Evolutionary conservation across 35 echinoderm and acorn worm species (phyloP).

Genomic region (Apostichopus californicus): DNA sequence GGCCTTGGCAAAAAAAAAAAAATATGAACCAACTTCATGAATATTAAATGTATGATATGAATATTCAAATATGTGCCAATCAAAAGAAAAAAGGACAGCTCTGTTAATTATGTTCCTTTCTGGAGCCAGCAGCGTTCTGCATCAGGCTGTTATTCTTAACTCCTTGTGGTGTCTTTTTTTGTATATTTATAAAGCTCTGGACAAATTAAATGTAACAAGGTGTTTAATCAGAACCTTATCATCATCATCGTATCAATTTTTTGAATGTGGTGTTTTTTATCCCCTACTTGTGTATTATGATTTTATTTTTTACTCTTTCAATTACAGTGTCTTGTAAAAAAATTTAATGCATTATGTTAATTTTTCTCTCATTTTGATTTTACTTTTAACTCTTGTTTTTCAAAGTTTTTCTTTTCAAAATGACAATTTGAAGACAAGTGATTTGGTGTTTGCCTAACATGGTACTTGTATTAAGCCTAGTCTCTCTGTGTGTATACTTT

Average conservation of each 20-base stretch:
- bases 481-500: conserved; percentile 23
- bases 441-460: conserved; percentile 34
- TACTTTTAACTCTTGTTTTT: conserved; percentile 13
- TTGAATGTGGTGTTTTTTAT: conserved; percentile 31
- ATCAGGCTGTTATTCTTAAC: conserved; percentile 14
- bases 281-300: background rate
- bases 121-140: conserved; percentile 2
- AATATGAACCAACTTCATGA: conserved; percentile 42
- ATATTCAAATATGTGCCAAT: conserved; percentile 54
- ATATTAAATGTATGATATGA: conserved; percentile 50
- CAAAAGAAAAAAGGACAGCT: conserved; percentile 35
- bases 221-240: conserved; percentile 6
- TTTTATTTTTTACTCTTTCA: conserved; percentile 48
- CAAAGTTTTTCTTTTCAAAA: background rate
- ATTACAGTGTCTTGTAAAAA: conserved; percentile 55
- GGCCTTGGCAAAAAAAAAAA: conserved; percentile 45
- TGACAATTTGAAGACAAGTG: background rate
- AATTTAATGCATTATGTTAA: conserved; percentile 47
- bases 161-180: conserved; percentile 32
- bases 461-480: conserved; percentile 23
- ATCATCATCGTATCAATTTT: background rate
- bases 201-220: conserved; percentile 29
- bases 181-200: conserved; percentile 46
- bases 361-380: conserved; percentile 36
- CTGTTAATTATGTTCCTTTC: conserved; percentile 16